These are phyloP conservation scores for Muscicapa striata DNA, from an alignment of 2,797 vertebrate genomes.

Conservation along the genomic window DNA sequence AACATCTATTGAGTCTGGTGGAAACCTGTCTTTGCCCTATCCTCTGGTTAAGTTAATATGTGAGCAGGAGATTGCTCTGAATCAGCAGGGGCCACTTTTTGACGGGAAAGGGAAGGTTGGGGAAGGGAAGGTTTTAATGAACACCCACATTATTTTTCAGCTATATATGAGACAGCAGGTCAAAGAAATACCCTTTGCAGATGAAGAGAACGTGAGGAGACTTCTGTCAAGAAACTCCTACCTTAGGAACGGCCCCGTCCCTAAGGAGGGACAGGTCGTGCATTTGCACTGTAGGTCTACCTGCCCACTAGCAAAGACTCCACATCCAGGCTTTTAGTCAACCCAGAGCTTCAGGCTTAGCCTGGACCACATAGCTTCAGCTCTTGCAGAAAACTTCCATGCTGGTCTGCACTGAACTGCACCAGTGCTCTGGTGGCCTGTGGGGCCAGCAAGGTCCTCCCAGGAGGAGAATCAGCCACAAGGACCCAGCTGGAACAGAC, in stretches of 20 bases:
- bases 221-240: background rate
- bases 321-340: background rate
- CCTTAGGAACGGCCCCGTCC: background rate
- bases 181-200: background rate
- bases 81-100: background rate
- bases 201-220: background rate
- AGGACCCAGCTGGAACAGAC: background rate
- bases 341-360: background rate
- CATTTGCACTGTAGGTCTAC: background rate
- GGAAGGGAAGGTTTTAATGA: background rate
- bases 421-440: rapidly evolving
- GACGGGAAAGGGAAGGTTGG: too few relatives aligned
- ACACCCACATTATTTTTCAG: background rate
- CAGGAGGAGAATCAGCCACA: background rate
- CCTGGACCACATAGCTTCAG: background rate
- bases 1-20: background rate
- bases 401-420: background rate
- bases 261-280: background rate
- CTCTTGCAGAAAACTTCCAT: background rate
- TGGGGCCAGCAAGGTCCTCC: rapidly evolving
- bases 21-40: background rate
- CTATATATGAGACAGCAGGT: background rate
- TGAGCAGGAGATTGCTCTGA: background rate
- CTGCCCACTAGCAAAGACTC: background rate
- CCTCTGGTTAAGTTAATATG: background rate